Base-by-base conservation (phyloP, 2,888 invertebrate genomes). In the Crocallis elinguaria region DNA sequence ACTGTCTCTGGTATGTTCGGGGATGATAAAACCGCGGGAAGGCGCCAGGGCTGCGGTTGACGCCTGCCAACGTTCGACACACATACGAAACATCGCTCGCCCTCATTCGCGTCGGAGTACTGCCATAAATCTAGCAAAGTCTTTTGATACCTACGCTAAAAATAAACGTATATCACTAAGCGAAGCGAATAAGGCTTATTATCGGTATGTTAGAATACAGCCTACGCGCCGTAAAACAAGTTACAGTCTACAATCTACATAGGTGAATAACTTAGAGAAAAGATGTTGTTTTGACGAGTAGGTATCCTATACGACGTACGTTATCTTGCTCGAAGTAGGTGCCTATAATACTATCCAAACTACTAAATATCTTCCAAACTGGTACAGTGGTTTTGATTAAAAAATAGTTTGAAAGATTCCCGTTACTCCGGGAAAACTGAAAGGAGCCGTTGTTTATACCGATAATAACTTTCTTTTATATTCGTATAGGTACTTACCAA, bases 61-160 rank as follows among this genome's bases (percentile, higher is more conserved):
- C 25, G 51, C 55, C 55, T 38, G 48, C 58, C 50, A 48, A 63
- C 57, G 57, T 58, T 61, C 61, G 61, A 64, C 62, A 64, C 57
- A 63, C 32, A 45, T 25, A 43, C 41, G 33, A 53, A 38, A 36
- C 45, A 30, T 43, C 33, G 36, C 19, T 38, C 37, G 36, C 19
- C 43, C 37, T 38, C 23, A 8, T 45, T 39, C 11, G 23, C 11
- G 11, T 21, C 9, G 13, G 25, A 35, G 19, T 12, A 30, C 35
- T 36, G 7, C 9, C 25, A 32, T 25, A 23, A 25, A 32, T 43
- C 23, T 23, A 17, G 25, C 12, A 19, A 11, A 29, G 19, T 23
- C 21, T 30, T 37, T 37, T 29, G 13, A 12, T 30, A 17, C 11
- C 16, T 16, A 33, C 27, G 25, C 27, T 16, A 45, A 37, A 36